Conservation (phyloP, 2,113 vertebrate species). For the Amblyopsis rosae region DNA sequence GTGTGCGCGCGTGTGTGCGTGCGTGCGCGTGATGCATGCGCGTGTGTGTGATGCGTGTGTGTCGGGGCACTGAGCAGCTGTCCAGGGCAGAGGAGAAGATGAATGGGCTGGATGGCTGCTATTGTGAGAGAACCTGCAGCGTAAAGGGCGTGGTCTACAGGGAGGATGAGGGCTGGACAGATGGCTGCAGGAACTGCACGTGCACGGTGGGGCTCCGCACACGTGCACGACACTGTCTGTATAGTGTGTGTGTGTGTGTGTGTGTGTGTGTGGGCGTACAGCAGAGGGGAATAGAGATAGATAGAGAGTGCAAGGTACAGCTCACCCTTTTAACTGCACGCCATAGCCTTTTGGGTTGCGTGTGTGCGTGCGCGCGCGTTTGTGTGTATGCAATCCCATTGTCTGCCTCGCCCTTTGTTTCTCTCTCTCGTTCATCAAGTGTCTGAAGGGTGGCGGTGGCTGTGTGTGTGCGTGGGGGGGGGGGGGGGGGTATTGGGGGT, state of each 20-base stretch:
- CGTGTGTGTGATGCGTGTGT: slow-evolving; percentile 4
- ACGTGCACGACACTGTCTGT: slow-evolving; percentile 1
- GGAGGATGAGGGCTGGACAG: slow-evolving; percentile 93
- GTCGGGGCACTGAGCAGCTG: slow-evolving; percentile 76
- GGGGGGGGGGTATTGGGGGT: neutral
- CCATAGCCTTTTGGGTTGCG: neutral
- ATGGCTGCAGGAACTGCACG: slow-evolving; percentile 98
- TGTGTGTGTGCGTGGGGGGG: neutral
- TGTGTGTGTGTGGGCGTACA: neutral
- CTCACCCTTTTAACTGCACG: slow-evolving; percentile 5
- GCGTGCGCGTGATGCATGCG: too few species aligned
- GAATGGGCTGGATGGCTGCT: slow-evolving; percentile 96
- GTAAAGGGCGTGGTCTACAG: slow-evolving; percentile 91
- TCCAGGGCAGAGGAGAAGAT: slow-evolving; percentile 96
- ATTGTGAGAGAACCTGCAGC: slow-evolving; percentile 96
- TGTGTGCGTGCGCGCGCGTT: neutral
- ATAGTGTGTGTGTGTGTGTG: slow-evolving; percentile 15
- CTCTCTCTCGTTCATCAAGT: slow-evolving; percentile 46
- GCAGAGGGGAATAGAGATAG: neutral
- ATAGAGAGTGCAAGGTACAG: neutral
- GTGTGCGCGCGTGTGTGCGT: too few species aligned
- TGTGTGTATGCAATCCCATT: slow-evolving; percentile 14
- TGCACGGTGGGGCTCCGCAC: slow-evolving; percentile 85
- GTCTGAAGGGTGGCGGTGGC: slow-evolving; percentile 14
- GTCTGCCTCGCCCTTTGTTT: slow-evolving; percentile 44